Conservation (phyloP, 1,140 invertebrate genomes). For the Calephelis virginiensis region DNA sequence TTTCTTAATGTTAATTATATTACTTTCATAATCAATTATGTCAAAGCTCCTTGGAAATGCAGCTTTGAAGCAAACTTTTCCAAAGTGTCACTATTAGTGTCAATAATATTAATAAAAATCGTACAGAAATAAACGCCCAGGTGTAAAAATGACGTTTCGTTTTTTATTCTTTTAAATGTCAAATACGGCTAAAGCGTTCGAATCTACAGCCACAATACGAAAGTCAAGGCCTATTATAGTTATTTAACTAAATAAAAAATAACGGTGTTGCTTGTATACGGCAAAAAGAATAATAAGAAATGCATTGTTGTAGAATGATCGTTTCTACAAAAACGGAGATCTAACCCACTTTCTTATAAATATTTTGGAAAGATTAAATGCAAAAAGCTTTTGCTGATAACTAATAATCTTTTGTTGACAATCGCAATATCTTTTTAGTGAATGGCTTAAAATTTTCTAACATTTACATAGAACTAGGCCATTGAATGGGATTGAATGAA, state of each 20-base stretch:
- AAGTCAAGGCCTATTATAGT: conserved; percentile 1
- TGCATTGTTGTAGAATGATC: conserved; percentile 34
- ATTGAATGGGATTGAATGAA: too few species aligned
- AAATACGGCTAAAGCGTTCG: conserved; percentile 5
- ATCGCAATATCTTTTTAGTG: background rate
- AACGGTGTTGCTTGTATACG: conserved; percentile 6
- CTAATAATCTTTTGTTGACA: conserved; percentile 14
- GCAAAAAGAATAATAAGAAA: conserved; percentile 28
- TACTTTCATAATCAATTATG: too few species aligned
- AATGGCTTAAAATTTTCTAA: background rate
- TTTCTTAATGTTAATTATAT: too few species aligned
- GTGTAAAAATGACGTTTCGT: too few species aligned
- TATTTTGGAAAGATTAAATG: conserved; percentile 19
- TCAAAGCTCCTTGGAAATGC: too few species aligned
- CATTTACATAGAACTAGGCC: too few species aligned
- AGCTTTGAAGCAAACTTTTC: too few species aligned
- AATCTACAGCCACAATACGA: background rate
- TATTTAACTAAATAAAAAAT: conserved; percentile 12
- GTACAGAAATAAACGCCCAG: too few species aligned
- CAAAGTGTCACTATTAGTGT: too few species aligned
- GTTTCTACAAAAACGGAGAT: conserved; percentile 35
- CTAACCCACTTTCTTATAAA: conserved; percentile 39
- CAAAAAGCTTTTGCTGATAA: conserved; percentile 10
- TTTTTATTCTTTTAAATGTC: conserved; percentile 5
- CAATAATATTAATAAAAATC: too few species aligned